These are phyloP conservation scores for Nematostella vectensis DNA, from an alignment of 92 coral and sea anemone genomes.

Conservation along the genomic window DNA sequence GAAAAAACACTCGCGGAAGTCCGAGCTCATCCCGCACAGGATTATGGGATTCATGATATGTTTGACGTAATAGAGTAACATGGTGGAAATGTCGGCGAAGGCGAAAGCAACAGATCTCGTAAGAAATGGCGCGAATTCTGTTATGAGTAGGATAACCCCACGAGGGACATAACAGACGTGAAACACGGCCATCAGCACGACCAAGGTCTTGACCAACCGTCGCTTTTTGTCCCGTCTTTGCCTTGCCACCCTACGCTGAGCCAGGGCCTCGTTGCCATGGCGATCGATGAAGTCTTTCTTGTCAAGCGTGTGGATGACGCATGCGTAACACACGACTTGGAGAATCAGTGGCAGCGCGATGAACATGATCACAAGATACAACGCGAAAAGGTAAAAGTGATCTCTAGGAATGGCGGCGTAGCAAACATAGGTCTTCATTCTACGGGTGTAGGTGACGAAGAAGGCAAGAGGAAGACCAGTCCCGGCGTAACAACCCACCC, in stretches of 20 bases:
- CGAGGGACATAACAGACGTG: constrained; percentile 67
- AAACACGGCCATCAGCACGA: constrained; percentile 48
- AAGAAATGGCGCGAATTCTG: constrained; percentile 35
- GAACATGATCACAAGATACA: constrained; percentile 46
- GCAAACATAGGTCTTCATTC: constrained; percentile 1
- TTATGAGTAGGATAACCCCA: constrained; percentile 39
- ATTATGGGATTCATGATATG: constrained; percentile 66
- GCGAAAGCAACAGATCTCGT: constrained; percentile 10
- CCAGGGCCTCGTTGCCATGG: constrained; percentile 2
- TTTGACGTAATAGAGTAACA: constrained; percentile 55
- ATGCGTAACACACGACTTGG: constrained; percentile 38
- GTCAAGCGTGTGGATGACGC: constrained; percentile 28
- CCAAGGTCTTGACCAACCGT: constrained; percentile 45
- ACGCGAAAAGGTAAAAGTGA: constrained; percentile 28
- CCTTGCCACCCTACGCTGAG: not conserved
- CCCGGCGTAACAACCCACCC: constrained; percentile 35
- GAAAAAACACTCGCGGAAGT: constrained; percentile 43
- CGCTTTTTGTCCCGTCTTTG: constrained; percentile 34
- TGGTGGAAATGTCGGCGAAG: constrained; percentile 25
- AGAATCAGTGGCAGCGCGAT: constrained; percentile 34
- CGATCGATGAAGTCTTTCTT: constrained; percentile 26
- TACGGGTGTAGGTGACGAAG: constrained; percentile 9
- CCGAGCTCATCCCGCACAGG: constrained; percentile 63
- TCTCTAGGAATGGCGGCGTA: constrained; percentile 6
- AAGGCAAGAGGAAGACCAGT: constrained; percentile 39